Percentiles rank a stretch among this genome's conserved stretches.
phyloP scores from a whole-genome alignment of 2,888 invertebrate species.

The Catocala fraxini region DNA sequence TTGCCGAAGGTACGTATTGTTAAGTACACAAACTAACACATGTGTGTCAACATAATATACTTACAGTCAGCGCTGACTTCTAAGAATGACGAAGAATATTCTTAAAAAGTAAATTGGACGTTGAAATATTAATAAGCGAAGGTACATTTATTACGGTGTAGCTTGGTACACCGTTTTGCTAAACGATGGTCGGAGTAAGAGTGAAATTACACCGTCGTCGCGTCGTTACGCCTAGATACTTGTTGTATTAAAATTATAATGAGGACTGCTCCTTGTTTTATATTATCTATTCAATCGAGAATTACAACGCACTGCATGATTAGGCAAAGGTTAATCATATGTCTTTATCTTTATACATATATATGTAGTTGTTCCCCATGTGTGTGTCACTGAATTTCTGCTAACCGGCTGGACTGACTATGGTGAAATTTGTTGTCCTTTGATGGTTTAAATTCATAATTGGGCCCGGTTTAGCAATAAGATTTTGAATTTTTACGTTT shows the following conservation, averaged over 20 bases:
- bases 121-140: constrained; percentile 25
- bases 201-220: constrained; percentile 1
- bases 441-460: too few species aligned
- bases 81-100: constrained; percentile 13
- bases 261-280: background rate
- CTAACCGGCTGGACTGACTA: too few species aligned
- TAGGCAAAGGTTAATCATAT: too few species aligned
- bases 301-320: background rate
- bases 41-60: constrained; percentile 29
- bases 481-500: too few species aligned
- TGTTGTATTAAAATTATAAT: constrained; percentile 1
- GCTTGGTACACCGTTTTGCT: background rate
- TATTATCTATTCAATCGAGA: background rate
- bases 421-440: too few species aligned
- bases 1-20: constrained; percentile 46
- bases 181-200: background rate
- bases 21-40: constrained; percentile 32
- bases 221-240: background rate
- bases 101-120: constrained; percentile 23
- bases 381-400: too few species aligned
- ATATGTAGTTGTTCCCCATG: too few species aligned
- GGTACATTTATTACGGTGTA: constrained; percentile 1
- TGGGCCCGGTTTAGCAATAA: too few species aligned
- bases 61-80: constrained; percentile 2
- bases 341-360: too few species aligned